Evolutionary conservation across 2,888 invertebrate genomes (phyloP).

Genomic region (Phaonia tiefii): DNA sequence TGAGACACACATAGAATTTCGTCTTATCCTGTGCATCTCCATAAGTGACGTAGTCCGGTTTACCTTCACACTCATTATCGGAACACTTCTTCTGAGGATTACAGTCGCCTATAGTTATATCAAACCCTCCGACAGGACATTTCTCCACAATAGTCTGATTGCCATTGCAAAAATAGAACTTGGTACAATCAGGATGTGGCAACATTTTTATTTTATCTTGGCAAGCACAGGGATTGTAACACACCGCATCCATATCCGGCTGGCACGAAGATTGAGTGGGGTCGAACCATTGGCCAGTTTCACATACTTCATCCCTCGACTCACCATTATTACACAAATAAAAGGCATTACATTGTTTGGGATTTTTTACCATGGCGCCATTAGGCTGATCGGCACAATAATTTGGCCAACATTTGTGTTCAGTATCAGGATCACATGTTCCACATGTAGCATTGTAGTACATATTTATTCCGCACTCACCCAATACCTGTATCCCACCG

Average conservation of each 20-base stretch:
- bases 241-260: slow-evolving; percentile 72
- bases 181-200: slow-evolving; percentile 74
- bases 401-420: slow-evolving; percentile 62
- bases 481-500: slow-evolving; percentile 68
- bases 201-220: slow-evolving; percentile 51
- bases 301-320: slow-evolving; percentile 68
- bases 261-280: slow-evolving; percentile 53
- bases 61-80: slow-evolving; percentile 68
- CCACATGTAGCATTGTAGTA: slow-evolving; percentile 67
- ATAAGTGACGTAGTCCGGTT: slow-evolving; percentile 65
- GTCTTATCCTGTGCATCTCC: slow-evolving; percentile 68
- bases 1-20: slow-evolving; percentile 70
- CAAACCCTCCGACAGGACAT: slow-evolving; percentile 71
- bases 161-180: slow-evolving; percentile 74
- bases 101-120: slow-evolving; percentile 69
- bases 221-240: slow-evolving; percentile 74
- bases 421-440: slow-evolving; percentile 70
- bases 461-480: slow-evolving; percentile 73
- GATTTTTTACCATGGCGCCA: slow-evolving; percentile 71
- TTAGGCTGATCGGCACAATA: slow-evolving; percentile 71
- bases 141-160: slow-evolving; percentile 70
- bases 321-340: slow-evolving; percentile 71
- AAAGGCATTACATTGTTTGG: slow-evolving; percentile 72
- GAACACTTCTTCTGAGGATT: slow-evolving; percentile 39
- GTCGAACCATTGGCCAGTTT: slow-evolving; percentile 71